Evolutionary conservation across 2,888 invertebrate genomes (phyloP), one percentile per base, ranked within the genome.

Genomic region (Thereva unica): DNA sequence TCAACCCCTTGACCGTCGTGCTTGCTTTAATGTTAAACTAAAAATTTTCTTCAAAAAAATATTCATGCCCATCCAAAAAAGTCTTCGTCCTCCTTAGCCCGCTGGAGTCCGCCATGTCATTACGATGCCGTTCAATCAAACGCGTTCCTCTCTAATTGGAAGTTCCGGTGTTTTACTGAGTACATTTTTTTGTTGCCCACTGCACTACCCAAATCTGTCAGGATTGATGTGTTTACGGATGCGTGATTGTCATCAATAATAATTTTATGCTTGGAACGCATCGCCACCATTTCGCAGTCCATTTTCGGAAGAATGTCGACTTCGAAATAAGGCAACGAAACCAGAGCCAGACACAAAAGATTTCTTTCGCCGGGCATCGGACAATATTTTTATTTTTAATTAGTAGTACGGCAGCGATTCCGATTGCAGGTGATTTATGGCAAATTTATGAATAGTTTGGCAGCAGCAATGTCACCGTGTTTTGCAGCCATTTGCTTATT

Each of bases 91-190:
- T 23, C 23, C 23, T 23, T 23, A 23, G 2, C 23, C 23, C 23
- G 23, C 23, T 23, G 23, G 23, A 23, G 1, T 23, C 23, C 23
- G 23, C 23, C 23, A 23, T 23, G 23, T 23, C 23, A 23, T 23
- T 23, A 23, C 23, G 23, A 23, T 23, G 23, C 23, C 23, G 23
- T 23, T 23, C 23, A 23, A 23, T 23, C 23, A n/a, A 3, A n/a
- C 41, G 23, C 35, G 37, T 4, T 10, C 45, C n/a, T 40, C 68
- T 65, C 10, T 38, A 68, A 59, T 65, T 54, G 68, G 68, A 54
- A 68, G 68, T 68, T 68, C 68, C 68, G 68, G 68, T 68, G 53
- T 53, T 63, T 64, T 50, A n/a, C 38, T 23, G 35, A n/a, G 35
- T 61, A 37, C 50, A 35, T 23, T 55, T 53, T 40, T 50, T 61